Percentiles rank a stretch among this genome's conserved stretches.
Conservation (phyloP, 2,888 invertebrate genomes). For the Allygus modestus region DNA sequence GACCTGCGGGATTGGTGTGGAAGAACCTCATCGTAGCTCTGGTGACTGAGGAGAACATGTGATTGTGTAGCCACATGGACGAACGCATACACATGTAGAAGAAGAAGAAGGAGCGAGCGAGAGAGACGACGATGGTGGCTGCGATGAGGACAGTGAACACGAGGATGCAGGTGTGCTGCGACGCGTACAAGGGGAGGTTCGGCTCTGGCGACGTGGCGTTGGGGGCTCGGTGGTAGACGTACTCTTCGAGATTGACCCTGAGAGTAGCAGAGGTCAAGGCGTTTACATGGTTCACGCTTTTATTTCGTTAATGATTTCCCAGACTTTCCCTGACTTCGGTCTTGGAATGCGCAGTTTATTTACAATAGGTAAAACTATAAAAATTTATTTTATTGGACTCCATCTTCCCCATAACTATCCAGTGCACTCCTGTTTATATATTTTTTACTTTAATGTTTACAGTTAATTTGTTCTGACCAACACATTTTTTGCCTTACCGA, state of each 20-base stretch:
- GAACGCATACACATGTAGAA: constrained; percentile 88
- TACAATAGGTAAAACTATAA: too few species aligned
- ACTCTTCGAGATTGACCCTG: constrained; percentile 79
- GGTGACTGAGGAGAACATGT: constrained; percentile 90
- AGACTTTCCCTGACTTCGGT: too few species aligned
- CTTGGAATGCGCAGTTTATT: too few species aligned
- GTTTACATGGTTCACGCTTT: too few species aligned
- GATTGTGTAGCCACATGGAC: constrained; percentile 87
- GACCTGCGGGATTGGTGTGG: constrained; percentile 90
- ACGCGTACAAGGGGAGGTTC: constrained; percentile 26
- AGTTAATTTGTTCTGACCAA: too few species aligned
- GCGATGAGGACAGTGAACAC: constrained; percentile 79
- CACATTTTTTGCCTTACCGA: too few species aligned
- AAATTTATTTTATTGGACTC: too few species aligned
- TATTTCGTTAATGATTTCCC: too few species aligned
- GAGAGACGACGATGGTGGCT: constrained; percentile 76
- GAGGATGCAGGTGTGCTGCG: constrained; percentile 74
- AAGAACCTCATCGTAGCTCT: constrained; percentile 92
- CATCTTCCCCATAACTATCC: too few species aligned
- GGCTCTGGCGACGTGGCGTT: neutral
- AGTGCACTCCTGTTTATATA: too few species aligned
- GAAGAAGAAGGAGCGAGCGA: constrained; percentile 81
- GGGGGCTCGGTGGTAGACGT: constrained; percentile 20
- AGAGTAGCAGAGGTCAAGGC: too few species aligned
- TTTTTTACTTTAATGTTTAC: too few species aligned